A percentile compares a stretch with the other conserved stretches of the same genome.
Conservation (phyloP, 2,113 vertebrate species). For the Boulengeromyrus knoepffleri region DNA sequence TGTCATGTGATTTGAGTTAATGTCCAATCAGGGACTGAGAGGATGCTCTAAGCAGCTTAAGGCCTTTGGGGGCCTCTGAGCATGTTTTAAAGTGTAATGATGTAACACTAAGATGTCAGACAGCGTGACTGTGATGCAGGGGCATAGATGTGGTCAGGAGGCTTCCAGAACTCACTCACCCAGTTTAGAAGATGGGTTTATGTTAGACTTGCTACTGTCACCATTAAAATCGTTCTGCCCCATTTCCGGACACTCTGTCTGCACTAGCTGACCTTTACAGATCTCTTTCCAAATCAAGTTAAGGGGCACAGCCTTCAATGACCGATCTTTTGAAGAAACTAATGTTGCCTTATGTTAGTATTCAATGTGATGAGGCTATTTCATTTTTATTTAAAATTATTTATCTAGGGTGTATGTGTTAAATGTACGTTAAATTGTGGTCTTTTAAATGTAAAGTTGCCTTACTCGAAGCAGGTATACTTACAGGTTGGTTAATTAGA, state of each 20-base stretch:
- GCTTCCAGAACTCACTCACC: neutral
- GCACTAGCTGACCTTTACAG: neutral
- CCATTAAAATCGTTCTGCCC: neutral
- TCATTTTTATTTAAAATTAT: neutral
- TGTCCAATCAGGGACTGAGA: neutral
- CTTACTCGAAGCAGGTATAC: neutral
- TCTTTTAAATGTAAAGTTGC: constrained; percentile 10
- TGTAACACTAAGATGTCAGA: neutral
- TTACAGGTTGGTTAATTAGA: neutral
- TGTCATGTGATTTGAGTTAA: neutral
- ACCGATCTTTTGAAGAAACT: neutral
- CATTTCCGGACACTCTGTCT: neutral
- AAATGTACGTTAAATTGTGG: neutral
- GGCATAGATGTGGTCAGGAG: neutral
- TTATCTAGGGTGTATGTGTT: neutral
- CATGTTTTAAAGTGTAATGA: neutral
- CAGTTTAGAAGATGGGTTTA: neutral
- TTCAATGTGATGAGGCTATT: constrained; percentile 9
- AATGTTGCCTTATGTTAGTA: constrained; percentile 14
- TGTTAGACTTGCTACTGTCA: neutral
- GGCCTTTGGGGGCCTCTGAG: neutral
- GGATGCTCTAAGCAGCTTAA: neutral
- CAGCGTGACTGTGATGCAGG: neutral
- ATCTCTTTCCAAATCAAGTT: neutral
- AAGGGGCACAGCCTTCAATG: neutral